These are phyloP conservation scores for Stenodema calcarata DNA, from an alignment of 2,888 invertebrate species.

Conservation along the genomic window DNA sequence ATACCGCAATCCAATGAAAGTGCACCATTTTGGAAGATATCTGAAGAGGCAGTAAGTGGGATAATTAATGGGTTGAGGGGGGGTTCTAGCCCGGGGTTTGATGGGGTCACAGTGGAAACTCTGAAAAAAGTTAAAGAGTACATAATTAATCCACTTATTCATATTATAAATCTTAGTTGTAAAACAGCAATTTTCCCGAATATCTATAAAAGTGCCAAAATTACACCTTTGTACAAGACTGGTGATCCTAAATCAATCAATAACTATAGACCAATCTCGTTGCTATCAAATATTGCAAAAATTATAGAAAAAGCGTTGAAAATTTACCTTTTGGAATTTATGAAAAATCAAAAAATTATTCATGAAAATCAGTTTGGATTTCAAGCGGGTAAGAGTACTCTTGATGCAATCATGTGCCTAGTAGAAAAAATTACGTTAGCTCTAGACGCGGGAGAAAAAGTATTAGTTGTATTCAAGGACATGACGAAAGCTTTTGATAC, in stretches of 20 bases:
- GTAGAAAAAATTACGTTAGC: constrained; percentile 2
- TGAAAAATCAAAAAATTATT: background rate
- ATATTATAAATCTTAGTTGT: background rate
- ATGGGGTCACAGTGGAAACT: constrained; percentile 23
- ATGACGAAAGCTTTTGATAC: constrained; percentile 37
- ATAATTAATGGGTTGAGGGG: constrained; percentile 14
- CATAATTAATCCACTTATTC: background rate
- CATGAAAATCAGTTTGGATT: constrained; percentile 21
- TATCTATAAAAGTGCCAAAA: constrained; percentile 16
- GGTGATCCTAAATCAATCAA: background rate
- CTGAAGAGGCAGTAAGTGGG: background rate
- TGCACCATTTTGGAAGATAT: background rate
- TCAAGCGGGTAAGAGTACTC: constrained; percentile 24
- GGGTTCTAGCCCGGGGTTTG: constrained; percentile 30
- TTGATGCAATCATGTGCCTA: constrained; percentile 7
- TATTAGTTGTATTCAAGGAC: constrained; percentile 27
- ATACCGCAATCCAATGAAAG: background rate
- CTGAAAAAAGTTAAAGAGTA: constrained; percentile 8
- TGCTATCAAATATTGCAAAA: constrained; percentile 25
- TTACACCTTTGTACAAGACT: background rate
- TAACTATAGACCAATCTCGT: constrained; percentile 20
- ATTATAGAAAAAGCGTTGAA: constrained; percentile 28
- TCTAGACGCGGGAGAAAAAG: constrained; percentile 17
- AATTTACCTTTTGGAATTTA: background rate
- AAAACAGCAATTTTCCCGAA: background rate